A percentile compares a stretch with the other conserved stretches of the same genome.
Conservation (phyloP, 1,140 invertebrate species). For the Chironomus striatipennis region DNA sequence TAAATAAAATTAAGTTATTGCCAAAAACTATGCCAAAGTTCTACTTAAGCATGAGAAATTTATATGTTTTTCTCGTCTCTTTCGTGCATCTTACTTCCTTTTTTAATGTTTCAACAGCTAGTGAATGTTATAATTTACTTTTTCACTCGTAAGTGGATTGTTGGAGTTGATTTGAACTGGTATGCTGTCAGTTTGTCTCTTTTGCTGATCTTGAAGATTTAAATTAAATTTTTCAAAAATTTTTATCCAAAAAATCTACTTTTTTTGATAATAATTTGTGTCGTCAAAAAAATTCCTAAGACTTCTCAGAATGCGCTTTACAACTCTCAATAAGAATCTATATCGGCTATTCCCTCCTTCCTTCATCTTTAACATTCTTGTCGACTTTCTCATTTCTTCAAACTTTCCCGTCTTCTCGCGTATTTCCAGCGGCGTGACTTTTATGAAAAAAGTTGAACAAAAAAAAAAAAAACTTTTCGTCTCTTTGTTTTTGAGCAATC, state of each 20-base stretch:
- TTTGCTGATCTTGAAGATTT: too few species aligned
- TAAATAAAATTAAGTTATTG: background rate
- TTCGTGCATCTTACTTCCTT: background rate
- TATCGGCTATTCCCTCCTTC: background rate
- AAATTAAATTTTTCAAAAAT: too few species aligned
- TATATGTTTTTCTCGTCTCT: background rate
- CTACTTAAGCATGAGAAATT: background rate
- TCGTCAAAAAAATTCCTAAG: too few species aligned
- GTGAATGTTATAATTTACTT: background rate
- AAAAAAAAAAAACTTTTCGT: background rate
- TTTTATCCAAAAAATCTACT: too few species aligned
- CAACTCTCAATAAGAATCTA: background rate
- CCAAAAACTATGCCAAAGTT: slow-evolving; percentile 13
- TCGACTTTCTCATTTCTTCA: background rate
- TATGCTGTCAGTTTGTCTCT: too few species aligned
- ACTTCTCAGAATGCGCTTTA: too few species aligned
- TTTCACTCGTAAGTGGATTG: background rate
- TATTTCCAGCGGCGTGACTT: background rate
- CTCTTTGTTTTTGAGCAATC: background rate
- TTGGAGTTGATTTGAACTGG: too few species aligned
- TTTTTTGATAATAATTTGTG: too few species aligned
- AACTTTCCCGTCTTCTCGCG: background rate
- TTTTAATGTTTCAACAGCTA: background rate
- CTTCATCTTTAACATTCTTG: background rate
- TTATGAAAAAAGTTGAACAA: background rate